A percentile compares a stretch with the other conserved stretches of the same genome.
phyloP scores from a whole-genome alignment of 2,113 vertebrate genomes.

The Sebastes schlegelii region DNA sequence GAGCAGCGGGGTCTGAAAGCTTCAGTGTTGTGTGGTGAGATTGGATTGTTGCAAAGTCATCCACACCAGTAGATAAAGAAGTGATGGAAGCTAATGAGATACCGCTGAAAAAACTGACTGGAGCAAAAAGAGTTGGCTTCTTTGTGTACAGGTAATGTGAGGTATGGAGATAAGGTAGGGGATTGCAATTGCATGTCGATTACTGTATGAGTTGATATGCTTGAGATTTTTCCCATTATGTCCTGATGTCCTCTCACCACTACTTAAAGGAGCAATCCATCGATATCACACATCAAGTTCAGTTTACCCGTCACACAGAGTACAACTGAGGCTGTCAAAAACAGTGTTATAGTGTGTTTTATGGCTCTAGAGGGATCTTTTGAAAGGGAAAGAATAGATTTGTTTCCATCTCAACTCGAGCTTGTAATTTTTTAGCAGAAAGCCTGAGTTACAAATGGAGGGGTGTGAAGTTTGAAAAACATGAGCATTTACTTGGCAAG shows the following conservation, averaged over 20 bases:
- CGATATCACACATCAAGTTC: neutral
- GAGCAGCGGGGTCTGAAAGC: conserved; percentile 27
- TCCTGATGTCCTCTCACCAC: neutral
- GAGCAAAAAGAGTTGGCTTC: neutral
- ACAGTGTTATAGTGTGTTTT: neutral
- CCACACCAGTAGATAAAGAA: conserved; percentile 15
- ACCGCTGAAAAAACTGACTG: conserved; percentile 7
- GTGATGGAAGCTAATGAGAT: conserved; percentile 23
- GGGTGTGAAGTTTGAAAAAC: neutral
- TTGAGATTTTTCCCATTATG: neutral
- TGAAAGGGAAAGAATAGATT: no score
- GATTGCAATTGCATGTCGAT: neutral
- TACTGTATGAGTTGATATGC: neutral
- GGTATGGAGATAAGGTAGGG: neutral
- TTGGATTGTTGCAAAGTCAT: conserved; percentile 20
- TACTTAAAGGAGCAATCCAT: neutral
- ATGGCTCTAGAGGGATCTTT: neutral
- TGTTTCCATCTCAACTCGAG: no score
- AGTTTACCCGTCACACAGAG: neutral
- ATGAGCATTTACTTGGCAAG: no score
- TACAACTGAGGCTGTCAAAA: neutral
- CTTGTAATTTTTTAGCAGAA: no score
- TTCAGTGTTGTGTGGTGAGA: conserved; percentile 13
- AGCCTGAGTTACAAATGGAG: no score
- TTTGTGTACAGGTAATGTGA: neutral